These are phyloP conservation scores for Mirounga angustirostris DNA, from an alignment of 2,113 vertebrate species.

Conservation along the genomic window DNA sequence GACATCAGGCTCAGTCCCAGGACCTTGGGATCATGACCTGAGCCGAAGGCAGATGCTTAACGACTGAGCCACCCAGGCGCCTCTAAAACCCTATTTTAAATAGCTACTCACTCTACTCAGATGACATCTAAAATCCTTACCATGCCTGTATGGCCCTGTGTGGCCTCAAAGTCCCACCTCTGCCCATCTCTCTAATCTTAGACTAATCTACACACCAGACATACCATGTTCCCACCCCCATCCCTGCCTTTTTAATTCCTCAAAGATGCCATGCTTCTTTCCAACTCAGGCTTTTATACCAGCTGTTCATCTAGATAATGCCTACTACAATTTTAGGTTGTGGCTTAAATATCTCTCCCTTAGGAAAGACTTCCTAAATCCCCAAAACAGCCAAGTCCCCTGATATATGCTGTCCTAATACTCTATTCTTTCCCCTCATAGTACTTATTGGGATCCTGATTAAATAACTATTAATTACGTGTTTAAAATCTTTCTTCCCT, in stretches of 20 bases:
- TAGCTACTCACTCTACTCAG: neutral
- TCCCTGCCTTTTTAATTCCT: neutral
- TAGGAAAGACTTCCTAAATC: neutral
- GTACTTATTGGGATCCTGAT: neutral
- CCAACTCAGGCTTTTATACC: neutral
- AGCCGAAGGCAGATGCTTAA: too few species aligned
- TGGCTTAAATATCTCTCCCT: neutral
- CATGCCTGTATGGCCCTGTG: neutral
- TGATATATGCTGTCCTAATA: neutral
- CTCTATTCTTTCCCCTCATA: neutral
- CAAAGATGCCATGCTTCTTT: slow-evolving; percentile 1
- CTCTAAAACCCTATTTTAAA: slow-evolving; percentile 35
- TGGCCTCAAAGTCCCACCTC: neutral
- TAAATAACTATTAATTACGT: slow-evolving; percentile 24
- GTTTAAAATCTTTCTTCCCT: slow-evolving; percentile 53
- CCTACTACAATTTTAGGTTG: neutral
- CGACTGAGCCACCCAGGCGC: too few species aligned
- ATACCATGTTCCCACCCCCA: neutral
- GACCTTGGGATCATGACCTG: too few species aligned
- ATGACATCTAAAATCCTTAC: slow-evolving; percentile 38
- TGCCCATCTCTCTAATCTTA: neutral
- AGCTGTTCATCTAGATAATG: neutral
- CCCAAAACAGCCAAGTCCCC: neutral
- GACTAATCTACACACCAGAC: neutral
- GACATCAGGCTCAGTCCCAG: too few species aligned